phyloP scores from a whole-genome alignment of 2,888 invertebrate species.

The Meteorus colon region DNA sequence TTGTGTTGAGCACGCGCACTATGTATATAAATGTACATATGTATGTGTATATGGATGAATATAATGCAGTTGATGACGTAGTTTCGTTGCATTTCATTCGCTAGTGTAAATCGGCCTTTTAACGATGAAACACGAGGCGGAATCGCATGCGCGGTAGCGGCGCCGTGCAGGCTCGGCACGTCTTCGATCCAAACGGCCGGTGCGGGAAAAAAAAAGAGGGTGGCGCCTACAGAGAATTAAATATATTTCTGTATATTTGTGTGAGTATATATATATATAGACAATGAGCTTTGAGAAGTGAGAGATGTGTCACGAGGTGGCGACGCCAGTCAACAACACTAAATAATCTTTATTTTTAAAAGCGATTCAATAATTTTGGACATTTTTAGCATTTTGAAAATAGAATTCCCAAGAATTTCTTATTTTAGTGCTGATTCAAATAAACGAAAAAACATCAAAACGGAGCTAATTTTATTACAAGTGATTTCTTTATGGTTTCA shows the following conservation, averaged over 20 bases:
- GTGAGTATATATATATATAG: background rate
- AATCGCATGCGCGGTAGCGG: slow-evolving; percentile 57
- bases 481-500: too few relatives aligned
- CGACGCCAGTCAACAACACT: slow-evolving; percentile 22
- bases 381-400: too few relatives aligned
- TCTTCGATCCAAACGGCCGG: slow-evolving; percentile 59
- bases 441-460: too few relatives aligned
- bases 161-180: slow-evolving; percentile 52
- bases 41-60: slow-evolving; percentile 7
- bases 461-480: too few relatives aligned
- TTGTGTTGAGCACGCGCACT: slow-evolving; percentile 31
- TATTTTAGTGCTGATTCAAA: too few relatives aligned
- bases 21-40: background rate
- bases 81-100: slow-evolving; percentile 40
- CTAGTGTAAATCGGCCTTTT: slow-evolving; percentile 58
- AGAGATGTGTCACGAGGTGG: background rate
- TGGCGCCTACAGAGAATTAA: background rate
- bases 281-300: background rate
- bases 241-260: background rate
- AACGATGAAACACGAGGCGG: slow-evolving; percentile 32
- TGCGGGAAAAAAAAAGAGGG: slow-evolving; percentile 4
- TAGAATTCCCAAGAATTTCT: too few relatives aligned
- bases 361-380: background rate
- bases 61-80: slow-evolving; percentile 46
- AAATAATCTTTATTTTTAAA: background rate